Conservation (phyloP, 1,140 invertebrate species). For the Drosophila willistoni region DNA sequence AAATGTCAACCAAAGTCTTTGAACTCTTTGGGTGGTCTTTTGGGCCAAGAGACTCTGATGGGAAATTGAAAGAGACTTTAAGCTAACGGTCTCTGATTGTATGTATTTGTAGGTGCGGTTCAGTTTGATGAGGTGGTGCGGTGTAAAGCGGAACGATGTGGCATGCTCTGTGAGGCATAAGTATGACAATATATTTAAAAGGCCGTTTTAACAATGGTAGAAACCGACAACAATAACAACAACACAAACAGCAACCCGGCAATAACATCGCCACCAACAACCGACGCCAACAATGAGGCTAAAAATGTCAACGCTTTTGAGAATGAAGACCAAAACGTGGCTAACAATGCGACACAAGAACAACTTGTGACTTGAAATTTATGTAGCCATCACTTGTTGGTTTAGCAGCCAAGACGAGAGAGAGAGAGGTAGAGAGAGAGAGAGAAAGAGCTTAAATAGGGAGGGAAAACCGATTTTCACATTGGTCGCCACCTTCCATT, state of each 20-base stretch:
- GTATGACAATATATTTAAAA: constrained; percentile 27
- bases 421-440: too few species aligned
- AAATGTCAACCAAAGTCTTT: constrained; percentile 18
- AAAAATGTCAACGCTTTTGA: constrained; percentile 29
- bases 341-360: constrained; percentile 33
- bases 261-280: constrained; percentile 17
- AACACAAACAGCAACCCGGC: background rate
- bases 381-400: constrained; percentile 17
- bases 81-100: constrained; percentile 19
- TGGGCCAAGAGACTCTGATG: background rate
- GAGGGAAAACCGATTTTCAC: constrained; percentile 9
- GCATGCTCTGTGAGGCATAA: constrained; percentile 5
- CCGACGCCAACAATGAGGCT: constrained; percentile 30
- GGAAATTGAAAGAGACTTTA: constrained; percentile 15
- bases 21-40: constrained; percentile 13
- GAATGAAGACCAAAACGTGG: constrained; percentile 31
- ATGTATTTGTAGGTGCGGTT: constrained; percentile 2
- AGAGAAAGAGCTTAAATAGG: background rate
- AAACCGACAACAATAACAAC: constrained; percentile 1
- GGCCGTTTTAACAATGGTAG: constrained; percentile 12
- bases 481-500: constrained; percentile 32
- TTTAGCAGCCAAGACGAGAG: background rate
- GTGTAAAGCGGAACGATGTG: background rate
- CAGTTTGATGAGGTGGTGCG: background rate
- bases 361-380: constrained; percentile 18